Percentiles rank a stretch among this genome's conserved stretches.
Evolutionary conservation across 2,888 invertebrate genomes (phyloP).

Genomic region (Patella pellucida): DNA sequence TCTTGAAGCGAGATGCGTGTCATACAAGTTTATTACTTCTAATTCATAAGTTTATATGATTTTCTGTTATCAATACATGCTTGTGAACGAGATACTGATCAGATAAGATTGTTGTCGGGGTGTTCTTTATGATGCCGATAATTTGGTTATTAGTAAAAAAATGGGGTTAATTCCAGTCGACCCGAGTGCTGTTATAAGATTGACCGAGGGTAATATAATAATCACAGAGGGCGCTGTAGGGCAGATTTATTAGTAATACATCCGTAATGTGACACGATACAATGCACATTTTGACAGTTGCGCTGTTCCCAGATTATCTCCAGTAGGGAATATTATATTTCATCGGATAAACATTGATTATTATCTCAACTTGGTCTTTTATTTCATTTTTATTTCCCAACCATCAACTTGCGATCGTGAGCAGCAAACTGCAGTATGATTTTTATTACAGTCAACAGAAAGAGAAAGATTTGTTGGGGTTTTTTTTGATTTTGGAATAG

Average conservation of each 20-base stretch:
- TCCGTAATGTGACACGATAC: background rate
- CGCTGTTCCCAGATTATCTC: background rate
- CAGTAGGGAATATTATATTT: background rate
- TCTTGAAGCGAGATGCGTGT: constrained; percentile 32
- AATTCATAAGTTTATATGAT: constrained; percentile 45
- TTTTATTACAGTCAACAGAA: too few species aligned
- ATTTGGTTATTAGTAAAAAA: constrained; percentile 36
- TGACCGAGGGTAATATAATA: constrained; percentile 28
- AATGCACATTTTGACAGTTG: constrained; percentile 1
- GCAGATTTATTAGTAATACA: constrained; percentile 8
- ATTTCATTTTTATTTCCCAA: too few species aligned
- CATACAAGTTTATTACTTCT: constrained; percentile 46
- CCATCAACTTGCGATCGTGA: too few species aligned
- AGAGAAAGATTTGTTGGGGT: too few species aligned
- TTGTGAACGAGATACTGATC: background rate
- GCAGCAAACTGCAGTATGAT: too few species aligned
- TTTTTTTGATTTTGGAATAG: too few species aligned
- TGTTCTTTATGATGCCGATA: constrained; percentile 20
- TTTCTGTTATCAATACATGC: constrained; percentile 1
- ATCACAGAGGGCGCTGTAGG: constrained; percentile 10
- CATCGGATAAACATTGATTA: background rate
- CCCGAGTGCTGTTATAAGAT: constrained; percentile 28
- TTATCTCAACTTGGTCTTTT: too few species aligned
- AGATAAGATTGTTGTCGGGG: background rate
- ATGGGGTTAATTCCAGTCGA: constrained; percentile 32